Conservation (phyloP, 2,888 invertebrate species). For the Eupithecia insigniata region DNA sequence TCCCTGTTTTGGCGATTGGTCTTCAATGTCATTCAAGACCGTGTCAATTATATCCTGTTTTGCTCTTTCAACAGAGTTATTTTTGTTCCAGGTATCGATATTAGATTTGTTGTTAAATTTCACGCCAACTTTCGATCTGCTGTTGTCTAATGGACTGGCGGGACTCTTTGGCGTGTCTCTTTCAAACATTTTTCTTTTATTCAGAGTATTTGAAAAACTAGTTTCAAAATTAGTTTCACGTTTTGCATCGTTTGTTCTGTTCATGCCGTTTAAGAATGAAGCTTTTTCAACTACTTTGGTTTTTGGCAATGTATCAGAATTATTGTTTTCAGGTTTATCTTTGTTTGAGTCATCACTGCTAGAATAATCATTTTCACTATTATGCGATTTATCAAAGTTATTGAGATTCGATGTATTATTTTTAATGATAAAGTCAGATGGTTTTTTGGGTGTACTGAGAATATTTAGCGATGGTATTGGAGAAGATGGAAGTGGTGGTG, state of each 20-base stretch:
- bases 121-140: slow-evolving; percentile 50
- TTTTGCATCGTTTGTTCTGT: slow-evolving; percentile 52
- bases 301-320: slow-evolving; percentile 62
- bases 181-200: slow-evolving; percentile 74
- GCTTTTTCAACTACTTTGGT: slow-evolving; percentile 62
- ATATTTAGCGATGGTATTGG: slow-evolving; percentile 71
- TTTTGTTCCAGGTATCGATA: slow-evolving; percentile 51
- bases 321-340: slow-evolving; percentile 64
- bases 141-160: slow-evolving; percentile 47
- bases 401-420: slow-evolving; percentile 52
- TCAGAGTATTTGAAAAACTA: slow-evolving; percentile 69
- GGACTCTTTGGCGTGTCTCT: slow-evolving; percentile 56
- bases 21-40: slow-evolving; percentile 51
- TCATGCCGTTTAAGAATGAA: slow-evolving; percentile 63
- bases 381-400: slow-evolving; percentile 57
- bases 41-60: slow-evolving; percentile 45
- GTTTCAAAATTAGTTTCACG: slow-evolving; percentile 65
- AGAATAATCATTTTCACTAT: slow-evolving; percentile 59
- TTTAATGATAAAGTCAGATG: slow-evolving; percentile 58
- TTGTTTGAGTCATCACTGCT: slow-evolving; percentile 65
- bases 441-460: slow-evolving; percentile 61
- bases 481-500: slow-evolving; percentile 74
- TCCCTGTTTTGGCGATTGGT: slow-evolving; percentile 52
- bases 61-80: slow-evolving; percentile 49
- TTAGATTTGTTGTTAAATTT: slow-evolving; percentile 50